Percentiles rank a stretch among this genome's conserved stretches.
Evolutionary conservation across 2,113 vertebrate species (phyloP).

Genomic region (Sisor rabdophorus): DNA sequence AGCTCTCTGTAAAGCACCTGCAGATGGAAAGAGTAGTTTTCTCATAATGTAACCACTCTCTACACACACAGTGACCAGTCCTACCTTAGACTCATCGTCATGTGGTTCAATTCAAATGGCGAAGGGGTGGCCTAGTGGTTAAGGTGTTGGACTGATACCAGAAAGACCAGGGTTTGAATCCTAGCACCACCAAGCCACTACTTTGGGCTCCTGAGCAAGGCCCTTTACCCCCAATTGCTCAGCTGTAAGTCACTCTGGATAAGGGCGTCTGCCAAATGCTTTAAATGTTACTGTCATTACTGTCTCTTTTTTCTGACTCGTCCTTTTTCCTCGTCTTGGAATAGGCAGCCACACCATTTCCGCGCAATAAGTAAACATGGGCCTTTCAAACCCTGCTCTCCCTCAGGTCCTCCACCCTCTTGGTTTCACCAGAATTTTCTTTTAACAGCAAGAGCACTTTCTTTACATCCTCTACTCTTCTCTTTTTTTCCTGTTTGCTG

Average conservation of each 20-base stretch:
- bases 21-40: not conserved
- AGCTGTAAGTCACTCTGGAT: too few relatives aligned
- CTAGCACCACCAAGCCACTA: too few relatives aligned
- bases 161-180: too few relatives aligned
- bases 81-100: constrained; percentile 19
- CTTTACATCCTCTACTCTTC: constrained; percentile 2
- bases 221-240: too few relatives aligned
- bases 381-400: constrained; percentile 56
- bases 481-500: constrained; percentile 23
- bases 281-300: too few relatives aligned
- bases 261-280: too few relatives aligned
- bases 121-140: too few relatives aligned
- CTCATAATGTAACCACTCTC: not conserved
- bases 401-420: constrained; percentile 64
- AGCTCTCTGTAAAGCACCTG: constrained; percentile 22
- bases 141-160: too few relatives aligned
- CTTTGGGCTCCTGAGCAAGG: too few relatives aligned
- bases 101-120: constrained; percentile 1
- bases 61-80: constrained; percentile 22
- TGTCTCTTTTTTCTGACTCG: not conserved
- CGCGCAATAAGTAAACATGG: constrained; percentile 69
- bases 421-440: constrained; percentile 58
- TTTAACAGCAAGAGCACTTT: constrained; percentile 61
- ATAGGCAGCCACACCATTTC: constrained; percentile 64
- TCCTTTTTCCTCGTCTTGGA: constrained; percentile 49